Percentiles rank a stretch among this genome's conserved stretches.
These are phyloP conservation scores for Zaprionus gabonicus DNA, from an alignment of 1,140 invertebrate genomes.

Conservation along the genomic window DNA sequence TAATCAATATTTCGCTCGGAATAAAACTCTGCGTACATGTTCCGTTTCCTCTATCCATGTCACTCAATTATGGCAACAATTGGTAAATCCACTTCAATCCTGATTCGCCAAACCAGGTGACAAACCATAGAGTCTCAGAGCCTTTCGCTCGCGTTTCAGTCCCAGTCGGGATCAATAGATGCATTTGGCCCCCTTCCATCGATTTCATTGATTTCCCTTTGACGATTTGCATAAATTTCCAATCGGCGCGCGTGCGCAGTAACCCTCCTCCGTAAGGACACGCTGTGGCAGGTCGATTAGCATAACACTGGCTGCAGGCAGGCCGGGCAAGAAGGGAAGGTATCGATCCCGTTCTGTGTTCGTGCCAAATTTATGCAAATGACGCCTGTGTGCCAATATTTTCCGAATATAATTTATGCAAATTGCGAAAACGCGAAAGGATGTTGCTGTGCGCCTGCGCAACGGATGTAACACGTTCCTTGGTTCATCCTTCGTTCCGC, in stretches of 20 bases:
- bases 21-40: not conserved
- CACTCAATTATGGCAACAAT: slow-evolving; percentile 82
- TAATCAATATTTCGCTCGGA: slow-evolving; percentile 66
- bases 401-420: slow-evolving; percentile 81
- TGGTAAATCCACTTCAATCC: slow-evolving; percentile 74
- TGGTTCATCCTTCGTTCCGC: slow-evolving; percentile 8
- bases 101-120: slow-evolving; percentile 54
- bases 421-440: slow-evolving; percentile 53
- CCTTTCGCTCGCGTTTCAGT: not conserved
- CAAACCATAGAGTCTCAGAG: slow-evolving; percentile 26
- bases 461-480: slow-evolving; percentile 70
- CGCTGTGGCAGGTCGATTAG: slow-evolving; percentile 72
- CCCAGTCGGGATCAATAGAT: slow-evolving; percentile 43
- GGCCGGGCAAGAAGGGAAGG: slow-evolving; percentile 10
- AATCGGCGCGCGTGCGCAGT: slow-evolving; percentile 69
- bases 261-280: slow-evolving; percentile 54
- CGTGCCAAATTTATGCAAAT: slow-evolving; percentile 78
- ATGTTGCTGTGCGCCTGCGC: slow-evolving; percentile 50
- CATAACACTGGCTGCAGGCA: slow-evolving; percentile 74
- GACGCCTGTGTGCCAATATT: slow-evolving; percentile 63
- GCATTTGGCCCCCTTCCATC: slow-evolving; percentile 46
- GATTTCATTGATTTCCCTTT: slow-evolving; percentile 35
- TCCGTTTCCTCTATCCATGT: slow-evolving; percentile 65
- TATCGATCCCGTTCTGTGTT: slow-evolving; percentile 31
- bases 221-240: slow-evolving; percentile 67